phyloP scores from a whole-genome alignment of 2,113 vertebrate species.

The Cyanoramphus novaezelandiae region DNA sequence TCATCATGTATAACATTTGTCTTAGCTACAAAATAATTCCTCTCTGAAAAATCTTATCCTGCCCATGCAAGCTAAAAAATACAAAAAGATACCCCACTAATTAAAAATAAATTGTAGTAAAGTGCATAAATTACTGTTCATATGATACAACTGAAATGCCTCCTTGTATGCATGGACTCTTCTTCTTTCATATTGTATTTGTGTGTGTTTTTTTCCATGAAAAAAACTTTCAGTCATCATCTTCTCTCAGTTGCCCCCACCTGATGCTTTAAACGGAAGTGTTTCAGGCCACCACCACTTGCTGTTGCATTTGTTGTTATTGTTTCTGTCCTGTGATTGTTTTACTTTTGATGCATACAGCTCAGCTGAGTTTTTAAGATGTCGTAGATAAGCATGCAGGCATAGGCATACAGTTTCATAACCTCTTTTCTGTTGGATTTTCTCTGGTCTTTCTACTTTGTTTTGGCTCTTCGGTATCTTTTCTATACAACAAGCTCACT shows the following conservation, averaged over 20 bases:
- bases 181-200: neutral
- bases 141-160: neutral
- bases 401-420: neutral
- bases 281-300: neutral
- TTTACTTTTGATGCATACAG: neutral
- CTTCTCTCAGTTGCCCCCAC: neutral
- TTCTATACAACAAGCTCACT: neutral
- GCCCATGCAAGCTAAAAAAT: neutral
- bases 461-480: neutral
- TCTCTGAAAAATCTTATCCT: neutral
- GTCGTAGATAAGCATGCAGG: neutral
- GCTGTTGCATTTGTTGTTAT: neutral
- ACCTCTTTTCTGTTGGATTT: neutral
- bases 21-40: neutral
- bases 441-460: neutral
- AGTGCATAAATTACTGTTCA: neutral
- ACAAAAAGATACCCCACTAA: neutral
- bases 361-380: neutral
- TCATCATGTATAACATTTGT: neutral
- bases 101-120: neutral
- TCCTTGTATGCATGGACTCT: neutral
- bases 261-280: neutral
- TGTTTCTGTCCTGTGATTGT: neutral
- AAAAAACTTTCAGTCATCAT: neutral
- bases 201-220: neutral